Conservation (phyloP, 2,888 invertebrate species). For the Flabesymbios commensalis region DNA sequence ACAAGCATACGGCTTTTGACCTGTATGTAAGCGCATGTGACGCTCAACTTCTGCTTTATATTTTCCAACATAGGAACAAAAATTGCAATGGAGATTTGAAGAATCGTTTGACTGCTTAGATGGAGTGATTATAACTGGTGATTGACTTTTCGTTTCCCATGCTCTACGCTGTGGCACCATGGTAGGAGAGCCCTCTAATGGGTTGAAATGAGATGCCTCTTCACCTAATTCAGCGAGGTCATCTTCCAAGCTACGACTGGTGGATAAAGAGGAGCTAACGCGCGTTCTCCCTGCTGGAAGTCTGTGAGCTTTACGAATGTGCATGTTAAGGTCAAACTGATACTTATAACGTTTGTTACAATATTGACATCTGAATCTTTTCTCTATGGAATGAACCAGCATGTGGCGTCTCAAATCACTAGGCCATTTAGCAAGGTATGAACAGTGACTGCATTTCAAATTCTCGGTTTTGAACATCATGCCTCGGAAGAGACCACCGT, state of each 20-base stretch:
- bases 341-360: conserved; percentile 79
- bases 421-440: conserved; percentile 59
- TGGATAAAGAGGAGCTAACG: too few species aligned
- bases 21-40: conserved; percentile 62
- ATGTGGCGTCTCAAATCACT: conserved; percentile 58
- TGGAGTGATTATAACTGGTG: not conserved
- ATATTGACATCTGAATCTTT: conserved; percentile 60
- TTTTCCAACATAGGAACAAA: conserved; percentile 65
- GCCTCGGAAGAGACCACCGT: not conserved
- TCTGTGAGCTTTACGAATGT: conserved; percentile 22
- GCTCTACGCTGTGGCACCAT: too few species aligned
- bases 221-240: too few species aligned
- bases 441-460: conserved; percentile 56
- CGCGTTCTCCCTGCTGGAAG: conserved; percentile 19
- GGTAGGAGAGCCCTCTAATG: too few species aligned
- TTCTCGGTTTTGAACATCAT: not conserved
- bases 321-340: conserved; percentile 62
- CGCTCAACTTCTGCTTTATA: conserved; percentile 63
- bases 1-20: conserved; percentile 62
- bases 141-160: too few species aligned
- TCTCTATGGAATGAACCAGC: conserved; percentile 56
- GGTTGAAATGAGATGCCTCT: too few species aligned
- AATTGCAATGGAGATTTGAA: conserved; percentile 69
- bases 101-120: too few species aligned
- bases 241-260: too few species aligned